Evolutionary conservation across 2,888 invertebrate genomes (phyloP).

Genomic region (Perizoma affinitatum): DNA sequence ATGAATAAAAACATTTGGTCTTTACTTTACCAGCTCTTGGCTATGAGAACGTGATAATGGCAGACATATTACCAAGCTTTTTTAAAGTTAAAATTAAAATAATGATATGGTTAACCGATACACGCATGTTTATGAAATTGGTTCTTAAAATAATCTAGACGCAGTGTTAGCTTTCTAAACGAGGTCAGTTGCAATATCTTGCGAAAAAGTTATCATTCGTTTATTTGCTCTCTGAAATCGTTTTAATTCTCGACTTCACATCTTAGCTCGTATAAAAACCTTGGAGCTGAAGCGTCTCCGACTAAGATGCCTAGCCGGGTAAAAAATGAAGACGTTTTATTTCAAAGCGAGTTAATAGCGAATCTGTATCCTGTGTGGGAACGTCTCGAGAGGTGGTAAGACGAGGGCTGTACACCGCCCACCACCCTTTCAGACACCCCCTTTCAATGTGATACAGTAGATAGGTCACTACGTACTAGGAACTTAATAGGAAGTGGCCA

Average conservation of each 20-base stretch:
- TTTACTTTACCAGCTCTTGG: too few species aligned
- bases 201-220: background rate
- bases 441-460: conserved; percentile 50
- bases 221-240: conserved; percentile 11
- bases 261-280: conserved; percentile 15
- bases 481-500: conserved; percentile 16
- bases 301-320: conserved; percentile 31
- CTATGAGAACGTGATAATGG: too few species aligned
- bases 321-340: conserved; percentile 39
- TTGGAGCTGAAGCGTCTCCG: conserved; percentile 26
- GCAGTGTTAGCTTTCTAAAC: background rate
- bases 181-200: background rate
- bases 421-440: conserved; percentile 41
- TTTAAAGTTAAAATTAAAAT: too few species aligned
- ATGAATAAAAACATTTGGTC: too few species aligned
- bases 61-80: too few species aligned
- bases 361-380: conserved; percentile 42
- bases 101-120: too few species aligned
- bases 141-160: too few species aligned
- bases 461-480: conserved; percentile 43
- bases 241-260: conserved; percentile 12
- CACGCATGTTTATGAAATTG: too few species aligned
- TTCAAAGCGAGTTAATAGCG: conserved; percentile 42
- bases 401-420: conserved; percentile 18
- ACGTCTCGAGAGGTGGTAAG: conserved; percentile 36